Conservation (phyloP, 2,797 vertebrate genomes). For the Protonibea diacanthus region DNA sequence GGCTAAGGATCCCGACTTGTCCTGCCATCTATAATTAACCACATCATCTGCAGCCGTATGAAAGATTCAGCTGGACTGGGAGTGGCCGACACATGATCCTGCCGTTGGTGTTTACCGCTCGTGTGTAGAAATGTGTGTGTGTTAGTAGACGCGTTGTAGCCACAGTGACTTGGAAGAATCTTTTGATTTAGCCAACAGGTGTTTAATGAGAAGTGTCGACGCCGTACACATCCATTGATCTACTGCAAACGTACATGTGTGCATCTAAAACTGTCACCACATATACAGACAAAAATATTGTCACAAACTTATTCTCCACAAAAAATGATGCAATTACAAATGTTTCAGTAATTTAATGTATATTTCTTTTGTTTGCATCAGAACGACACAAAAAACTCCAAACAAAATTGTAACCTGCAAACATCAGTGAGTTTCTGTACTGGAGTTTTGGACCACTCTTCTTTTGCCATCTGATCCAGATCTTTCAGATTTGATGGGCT, state of each 20-base stretch:
- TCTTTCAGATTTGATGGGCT: no score
- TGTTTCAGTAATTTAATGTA: no score
- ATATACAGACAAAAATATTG: no score
- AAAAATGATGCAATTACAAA: no score
- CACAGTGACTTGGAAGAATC: constrained; percentile 22
- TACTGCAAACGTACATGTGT: background rate
- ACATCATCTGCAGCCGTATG: constrained; percentile 85
- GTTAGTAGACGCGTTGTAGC: constrained; percentile 21
- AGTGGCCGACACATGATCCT: constrained; percentile 82
- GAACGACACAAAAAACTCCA: no score
- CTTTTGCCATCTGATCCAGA: no score
- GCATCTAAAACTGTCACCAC: background rate
- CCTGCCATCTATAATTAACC: constrained; percentile 85
- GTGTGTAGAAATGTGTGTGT: constrained; percentile 64
- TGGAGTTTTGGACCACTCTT: no score
- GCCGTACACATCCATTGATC: background rate
- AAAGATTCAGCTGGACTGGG: constrained; percentile 88
- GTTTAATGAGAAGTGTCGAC: background rate
- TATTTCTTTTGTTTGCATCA: no score
- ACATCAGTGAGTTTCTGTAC: no score
- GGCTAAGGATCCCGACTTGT: constrained; percentile 85
- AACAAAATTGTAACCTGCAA: no score
- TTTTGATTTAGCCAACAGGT: constrained; percentile 44
- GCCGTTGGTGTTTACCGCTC: constrained; percentile 60
- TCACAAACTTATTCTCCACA: no score